Evolutionary conservation across 2,797 vertebrate genomes (phyloP).

Genomic region (Scomberomorus guttatus): DNA sequence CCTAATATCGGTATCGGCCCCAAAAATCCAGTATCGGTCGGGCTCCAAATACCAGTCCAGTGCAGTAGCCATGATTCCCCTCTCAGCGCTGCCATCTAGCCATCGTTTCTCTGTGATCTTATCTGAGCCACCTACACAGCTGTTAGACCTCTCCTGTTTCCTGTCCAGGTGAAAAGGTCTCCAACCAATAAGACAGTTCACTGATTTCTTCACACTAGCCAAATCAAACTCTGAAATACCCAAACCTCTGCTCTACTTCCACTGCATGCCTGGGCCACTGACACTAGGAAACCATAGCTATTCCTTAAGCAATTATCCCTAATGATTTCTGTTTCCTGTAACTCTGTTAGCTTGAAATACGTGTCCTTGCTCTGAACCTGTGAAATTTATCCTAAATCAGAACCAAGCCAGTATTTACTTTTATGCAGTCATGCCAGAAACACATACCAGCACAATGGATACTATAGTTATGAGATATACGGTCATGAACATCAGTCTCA

Average conservation of each 20-base stretch:
- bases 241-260: slow-evolving; percentile 29
- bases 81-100: slow-evolving; percentile 10
- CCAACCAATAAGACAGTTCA: slow-evolving; percentile 24
- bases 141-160: slow-evolving; percentile 44
- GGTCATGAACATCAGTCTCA: slow-evolving; percentile 27
- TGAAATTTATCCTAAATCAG: slow-evolving; percentile 41
- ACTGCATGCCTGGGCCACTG: slow-evolving; percentile 18
- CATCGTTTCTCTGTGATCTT: slow-evolving; percentile 28
- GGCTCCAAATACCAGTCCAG: slow-evolving; percentile 1
- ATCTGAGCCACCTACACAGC: slow-evolving; percentile 61
- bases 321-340: slow-evolving; percentile 65
- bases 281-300: slow-evolving; percentile 51
- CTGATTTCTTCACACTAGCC: slow-evolving; percentile 18
- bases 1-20: too few relatives aligned
- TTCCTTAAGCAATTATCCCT: slow-evolving; percentile 45
- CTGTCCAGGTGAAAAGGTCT: slow-evolving; percentile 56
- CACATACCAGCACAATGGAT: slow-evolving; percentile 47
- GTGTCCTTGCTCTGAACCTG: slow-evolving; percentile 67
- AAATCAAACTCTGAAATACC: slow-evolving; percentile 48
- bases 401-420: slow-evolving; percentile 49
- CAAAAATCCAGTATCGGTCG: too few relatives aligned
- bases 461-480: slow-evolving; percentile 16
- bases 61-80: slow-evolving; percentile 16
- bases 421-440: slow-evolving; percentile 47
- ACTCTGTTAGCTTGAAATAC: slow-evolving; percentile 50